Percentiles rank a stretch among this genome's conserved stretches.
Evolutionary conservation across 2,797 vertebrate species (phyloP).

Genomic region (Sebastes miniatus): DNA sequence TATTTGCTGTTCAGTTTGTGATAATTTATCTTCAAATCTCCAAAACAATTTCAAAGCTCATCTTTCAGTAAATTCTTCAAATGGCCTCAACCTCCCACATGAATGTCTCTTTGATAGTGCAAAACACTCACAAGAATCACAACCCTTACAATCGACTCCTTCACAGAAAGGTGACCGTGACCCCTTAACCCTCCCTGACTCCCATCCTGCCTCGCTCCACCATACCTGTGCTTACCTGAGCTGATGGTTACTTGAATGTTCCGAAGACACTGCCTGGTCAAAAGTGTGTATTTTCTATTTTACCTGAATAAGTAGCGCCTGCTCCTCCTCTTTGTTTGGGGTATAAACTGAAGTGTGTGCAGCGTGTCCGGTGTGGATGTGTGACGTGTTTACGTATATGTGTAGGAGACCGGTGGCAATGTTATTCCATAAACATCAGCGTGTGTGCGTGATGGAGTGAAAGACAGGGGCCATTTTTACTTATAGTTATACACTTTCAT

Average conservation of each 20-base stretch:
- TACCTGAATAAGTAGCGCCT: slow-evolving; percentile 42
- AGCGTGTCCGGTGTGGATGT: slow-evolving; percentile 3
- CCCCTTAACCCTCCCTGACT: background rate
- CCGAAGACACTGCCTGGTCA: slow-evolving; percentile 25
- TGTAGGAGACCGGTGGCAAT: background rate
- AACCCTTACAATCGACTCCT: background rate
- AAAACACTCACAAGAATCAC: background rate
- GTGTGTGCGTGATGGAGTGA: background rate
- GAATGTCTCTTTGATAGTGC: background rate
- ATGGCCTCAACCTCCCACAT: background rate
- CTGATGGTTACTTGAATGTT: slow-evolving; percentile 23
- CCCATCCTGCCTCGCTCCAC: background rate
- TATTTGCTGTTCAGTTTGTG: background rate
- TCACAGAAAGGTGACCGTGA: slow-evolving; percentile 9
- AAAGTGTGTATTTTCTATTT: slow-evolving; percentile 50
- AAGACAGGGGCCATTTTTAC: background rate
- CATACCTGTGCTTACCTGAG: slow-evolving; percentile 61
- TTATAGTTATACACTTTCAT: background rate
- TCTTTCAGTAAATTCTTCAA: background rate
- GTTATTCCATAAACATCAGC: slow-evolving; percentile 64
- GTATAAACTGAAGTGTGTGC: slow-evolving; percentile 51
- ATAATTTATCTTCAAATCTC: background rate
- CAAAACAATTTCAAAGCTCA: background rate
- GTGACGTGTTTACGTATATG: background rate
- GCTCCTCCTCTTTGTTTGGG: slow-evolving; percentile 76